These are phyloP conservation scores for Procambarus clarkii DNA, from an alignment of 1,140 invertebrate species.

Conservation along the genomic window DNA sequence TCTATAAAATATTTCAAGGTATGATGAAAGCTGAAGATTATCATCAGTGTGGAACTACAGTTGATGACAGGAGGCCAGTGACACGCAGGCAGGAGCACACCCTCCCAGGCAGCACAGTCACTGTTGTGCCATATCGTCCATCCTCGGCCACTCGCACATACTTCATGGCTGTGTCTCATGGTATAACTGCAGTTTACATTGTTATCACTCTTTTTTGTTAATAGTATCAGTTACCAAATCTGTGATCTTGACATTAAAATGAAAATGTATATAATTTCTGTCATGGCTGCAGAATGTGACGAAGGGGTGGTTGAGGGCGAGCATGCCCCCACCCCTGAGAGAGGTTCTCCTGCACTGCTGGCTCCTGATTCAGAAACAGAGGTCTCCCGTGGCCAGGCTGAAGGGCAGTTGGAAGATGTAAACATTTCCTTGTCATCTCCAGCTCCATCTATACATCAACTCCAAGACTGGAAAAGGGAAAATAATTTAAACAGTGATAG, in stretches of 20 bases:
- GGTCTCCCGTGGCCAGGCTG: constrained; percentile 22
- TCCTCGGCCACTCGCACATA: constrained; percentile 48
- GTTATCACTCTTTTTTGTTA: neutral
- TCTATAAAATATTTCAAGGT: neutral
- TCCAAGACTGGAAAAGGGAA: neutral
- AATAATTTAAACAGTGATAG: neutral
- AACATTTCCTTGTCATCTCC: neutral
- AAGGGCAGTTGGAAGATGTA: constrained; percentile 17
- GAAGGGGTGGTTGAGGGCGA: constrained; percentile 53
- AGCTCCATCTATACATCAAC: neutral
- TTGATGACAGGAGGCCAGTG: neutral
- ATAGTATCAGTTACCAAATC: neutral
- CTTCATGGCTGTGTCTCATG: constrained; percentile 58
- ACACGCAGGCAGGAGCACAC: neutral
- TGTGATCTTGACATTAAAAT: neutral
- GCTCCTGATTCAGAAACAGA: neutral
- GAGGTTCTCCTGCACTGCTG: neutral
- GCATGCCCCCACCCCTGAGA: neutral
- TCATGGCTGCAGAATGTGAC: constrained; percentile 12
- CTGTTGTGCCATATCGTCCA: constrained; percentile 44
- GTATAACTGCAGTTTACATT: constrained; percentile 1
- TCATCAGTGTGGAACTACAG: neutral
- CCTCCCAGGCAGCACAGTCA: constrained; percentile 20
- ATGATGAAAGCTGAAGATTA: neutral
- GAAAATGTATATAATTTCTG: neutral